Conservation (phyloP, 2,113 vertebrate species). For the Peromyscus polionotus region DNA sequence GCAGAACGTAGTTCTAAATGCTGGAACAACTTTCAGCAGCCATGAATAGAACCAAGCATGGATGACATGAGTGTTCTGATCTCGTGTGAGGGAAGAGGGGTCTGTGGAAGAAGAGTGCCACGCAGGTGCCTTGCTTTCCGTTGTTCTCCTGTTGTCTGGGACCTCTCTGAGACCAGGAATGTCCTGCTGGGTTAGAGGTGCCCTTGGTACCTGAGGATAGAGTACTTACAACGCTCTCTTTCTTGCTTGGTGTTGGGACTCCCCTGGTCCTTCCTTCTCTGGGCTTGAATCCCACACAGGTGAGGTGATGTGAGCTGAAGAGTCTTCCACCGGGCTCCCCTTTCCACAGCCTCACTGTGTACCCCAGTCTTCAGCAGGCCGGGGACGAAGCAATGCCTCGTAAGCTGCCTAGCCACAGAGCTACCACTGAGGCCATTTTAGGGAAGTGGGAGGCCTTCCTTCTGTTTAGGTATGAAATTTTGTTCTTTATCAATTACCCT, state of each 20-base stretch:
- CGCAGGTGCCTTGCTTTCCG: not conserved
- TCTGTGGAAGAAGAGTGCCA: not conserved
- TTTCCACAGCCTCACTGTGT: not conserved
- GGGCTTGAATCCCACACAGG: rapidly evolving
- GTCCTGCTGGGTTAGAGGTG: not conserved
- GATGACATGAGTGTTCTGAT: not conserved
- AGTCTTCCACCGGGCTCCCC: not conserved
- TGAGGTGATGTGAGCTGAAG: not conserved
- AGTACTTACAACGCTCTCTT: not conserved
- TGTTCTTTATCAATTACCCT: not conserved
- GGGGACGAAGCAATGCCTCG: not conserved
- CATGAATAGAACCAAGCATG: not conserved
- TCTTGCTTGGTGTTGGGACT: not conserved
- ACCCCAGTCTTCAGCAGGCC: too few species aligned
- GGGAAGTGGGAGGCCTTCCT: not conserved
- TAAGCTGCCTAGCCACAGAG: not conserved
- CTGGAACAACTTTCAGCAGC: not conserved
- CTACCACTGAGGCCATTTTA: not conserved
- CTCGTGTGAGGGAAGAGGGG: not conserved
- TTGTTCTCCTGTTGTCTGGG: not conserved
- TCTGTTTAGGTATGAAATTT: not conserved
- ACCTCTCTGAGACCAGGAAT: not conserved
- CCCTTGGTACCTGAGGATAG: not conserved
- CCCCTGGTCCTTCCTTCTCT: not conserved
- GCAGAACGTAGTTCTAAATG: not conserved